These are phyloP conservation scores for Protobothrops flavoviridis DNA, from an alignment of 2,113 vertebrate genomes.

Conservation along the genomic window DNA sequence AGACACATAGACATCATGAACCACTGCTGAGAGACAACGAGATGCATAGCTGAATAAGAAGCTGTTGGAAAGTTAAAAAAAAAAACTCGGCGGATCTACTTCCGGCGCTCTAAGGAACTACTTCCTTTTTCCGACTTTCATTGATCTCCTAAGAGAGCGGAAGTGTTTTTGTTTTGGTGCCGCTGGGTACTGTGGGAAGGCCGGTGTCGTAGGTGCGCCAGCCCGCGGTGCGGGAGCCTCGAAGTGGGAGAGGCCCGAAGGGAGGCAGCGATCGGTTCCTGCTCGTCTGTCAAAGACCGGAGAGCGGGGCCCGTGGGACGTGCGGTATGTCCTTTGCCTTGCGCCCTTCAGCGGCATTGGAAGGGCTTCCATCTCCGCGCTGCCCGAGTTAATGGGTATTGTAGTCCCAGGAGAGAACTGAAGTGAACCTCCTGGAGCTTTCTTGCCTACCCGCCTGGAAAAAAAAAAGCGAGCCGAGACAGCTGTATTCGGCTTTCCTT, in stretches of 20 bases:
- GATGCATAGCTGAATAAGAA: neutral
- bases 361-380: neutral
- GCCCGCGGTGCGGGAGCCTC: neutral
- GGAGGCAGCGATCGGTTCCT: neutral
- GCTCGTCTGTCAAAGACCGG: neutral
- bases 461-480: neutral
- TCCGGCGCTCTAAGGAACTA: neutral
- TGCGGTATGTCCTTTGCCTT: neutral
- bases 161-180: conserved; percentile 28
- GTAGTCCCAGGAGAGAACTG: neutral
- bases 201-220: neutral
- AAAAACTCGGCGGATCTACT: neutral
- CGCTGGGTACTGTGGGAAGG: conserved; percentile 8
- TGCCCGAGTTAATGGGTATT: neutral
- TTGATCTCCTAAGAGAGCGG: neutral
- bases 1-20: neutral
- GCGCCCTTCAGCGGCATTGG: neutral
- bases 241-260: neutral
- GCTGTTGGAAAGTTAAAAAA: neutral
- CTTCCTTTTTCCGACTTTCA: neutral
- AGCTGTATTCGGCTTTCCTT: neutral
- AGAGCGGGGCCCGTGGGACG: neutral
- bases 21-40: neutral
- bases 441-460: neutral
- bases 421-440: neutral